phyloP scores from a whole-genome alignment of 2,113 vertebrate genomes.

The Circaetus cinerascens region DNA sequence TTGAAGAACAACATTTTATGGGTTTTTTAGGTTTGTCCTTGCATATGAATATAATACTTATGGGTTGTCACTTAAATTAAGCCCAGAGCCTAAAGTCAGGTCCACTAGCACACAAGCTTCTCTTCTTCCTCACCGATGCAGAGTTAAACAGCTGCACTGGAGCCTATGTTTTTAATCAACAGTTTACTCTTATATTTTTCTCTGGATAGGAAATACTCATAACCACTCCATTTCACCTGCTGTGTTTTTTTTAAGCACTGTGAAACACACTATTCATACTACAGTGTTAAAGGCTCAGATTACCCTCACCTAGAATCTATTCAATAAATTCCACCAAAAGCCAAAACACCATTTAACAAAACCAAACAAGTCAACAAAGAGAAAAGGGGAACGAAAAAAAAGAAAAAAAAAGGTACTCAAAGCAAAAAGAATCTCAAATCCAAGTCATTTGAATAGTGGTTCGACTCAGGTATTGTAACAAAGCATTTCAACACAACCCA shows the following conservation, averaged over 20 bases:
- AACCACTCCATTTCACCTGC: background rate
- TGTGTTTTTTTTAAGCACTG: background rate
- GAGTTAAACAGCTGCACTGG: background rate
- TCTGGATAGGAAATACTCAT: background rate
- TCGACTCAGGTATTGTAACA: background rate
- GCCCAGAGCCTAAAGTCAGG: background rate
- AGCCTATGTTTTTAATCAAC: background rate
- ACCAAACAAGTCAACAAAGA: background rate
- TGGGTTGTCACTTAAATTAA: background rate
- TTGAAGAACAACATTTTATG: background rate
- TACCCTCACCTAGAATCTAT: background rate
- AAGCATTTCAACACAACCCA: background rate
- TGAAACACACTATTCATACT: background rate
- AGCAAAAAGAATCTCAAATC: background rate
- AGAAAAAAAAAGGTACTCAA: background rate
- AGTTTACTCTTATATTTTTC: background rate
- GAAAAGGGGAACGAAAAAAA: background rate
- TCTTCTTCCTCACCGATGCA: background rate
- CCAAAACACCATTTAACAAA: background rate
- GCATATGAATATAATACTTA: background rate
- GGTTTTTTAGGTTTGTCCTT: background rate
- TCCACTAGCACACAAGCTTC: background rate
- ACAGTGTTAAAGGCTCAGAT: background rate
- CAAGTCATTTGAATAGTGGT: background rate
- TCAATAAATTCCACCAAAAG: background rate